Percentiles rank a stretch among this genome's conserved stretches.
phyloP scores from a whole-genome alignment of 2,113 vertebrate species.

The Ameiurus melas region DNA sequence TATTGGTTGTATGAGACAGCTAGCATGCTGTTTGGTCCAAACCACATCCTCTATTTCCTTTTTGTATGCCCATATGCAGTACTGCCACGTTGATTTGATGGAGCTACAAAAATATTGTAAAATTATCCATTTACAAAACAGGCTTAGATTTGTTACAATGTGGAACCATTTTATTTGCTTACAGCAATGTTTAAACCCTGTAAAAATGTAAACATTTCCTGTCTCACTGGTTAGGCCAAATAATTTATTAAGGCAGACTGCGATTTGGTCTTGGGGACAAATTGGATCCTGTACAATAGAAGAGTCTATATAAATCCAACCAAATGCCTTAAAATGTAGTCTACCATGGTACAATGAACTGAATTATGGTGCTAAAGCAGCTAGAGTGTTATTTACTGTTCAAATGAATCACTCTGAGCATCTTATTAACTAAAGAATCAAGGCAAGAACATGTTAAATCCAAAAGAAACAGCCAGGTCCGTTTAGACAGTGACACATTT shows the following conservation, averaged over 20 bases:
- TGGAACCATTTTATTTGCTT: not conserved
- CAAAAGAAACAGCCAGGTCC: not conserved
- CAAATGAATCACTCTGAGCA: not conserved
- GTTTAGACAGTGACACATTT: no score
- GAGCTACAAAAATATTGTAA: not conserved
- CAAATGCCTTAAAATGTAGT: not conserved
- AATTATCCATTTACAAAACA: not conserved
- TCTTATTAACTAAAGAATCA: constrained; percentile 10
- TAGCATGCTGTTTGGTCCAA: not conserved
- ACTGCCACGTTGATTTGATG: not conserved
- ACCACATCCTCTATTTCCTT: not conserved
- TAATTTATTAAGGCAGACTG: not conserved
- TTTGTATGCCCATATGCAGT: not conserved
- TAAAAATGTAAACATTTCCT: constrained; percentile 6
- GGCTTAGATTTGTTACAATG: not conserved
- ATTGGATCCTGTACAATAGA: not conserved
- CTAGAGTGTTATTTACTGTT: not conserved
- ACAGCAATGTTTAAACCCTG: not conserved
- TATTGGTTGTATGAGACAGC: not conserved
- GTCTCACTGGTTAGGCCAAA: not conserved
- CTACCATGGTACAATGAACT: not conserved
- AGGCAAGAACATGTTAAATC: not conserved
- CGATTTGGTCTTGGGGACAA: not conserved
- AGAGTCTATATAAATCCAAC: not conserved
- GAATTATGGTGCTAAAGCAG: not conserved